These are phyloP conservation scores for Glyptemys insculpta DNA, from an alignment of 2,797 vertebrate species.

Conservation along the genomic window DNA sequence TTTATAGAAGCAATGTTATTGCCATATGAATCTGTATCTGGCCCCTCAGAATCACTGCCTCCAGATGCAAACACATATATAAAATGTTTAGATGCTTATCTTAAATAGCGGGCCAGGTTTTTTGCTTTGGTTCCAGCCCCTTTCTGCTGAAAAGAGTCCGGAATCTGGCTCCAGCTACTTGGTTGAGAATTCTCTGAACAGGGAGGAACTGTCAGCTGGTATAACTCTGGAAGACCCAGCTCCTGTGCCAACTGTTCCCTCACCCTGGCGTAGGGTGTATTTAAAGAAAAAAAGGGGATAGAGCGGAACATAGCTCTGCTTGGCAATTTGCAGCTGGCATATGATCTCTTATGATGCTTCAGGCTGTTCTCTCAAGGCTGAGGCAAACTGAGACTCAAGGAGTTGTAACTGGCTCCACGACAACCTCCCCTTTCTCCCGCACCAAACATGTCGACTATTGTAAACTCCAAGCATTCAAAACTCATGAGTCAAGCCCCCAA, in stretches of 20 bases:
- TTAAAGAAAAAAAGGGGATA: neutral
- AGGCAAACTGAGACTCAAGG: neutral
- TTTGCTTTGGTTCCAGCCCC: neutral
- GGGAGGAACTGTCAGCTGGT: neutral
- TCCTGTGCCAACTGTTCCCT: neutral
- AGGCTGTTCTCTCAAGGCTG: neutral
- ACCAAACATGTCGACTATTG: neutral
- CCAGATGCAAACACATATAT: neutral
- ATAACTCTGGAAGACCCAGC: neutral
- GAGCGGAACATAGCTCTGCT: neutral
- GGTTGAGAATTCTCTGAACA: neutral
- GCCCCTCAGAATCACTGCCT: neutral
- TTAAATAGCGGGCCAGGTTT: neutral
- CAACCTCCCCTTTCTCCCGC: neutral
- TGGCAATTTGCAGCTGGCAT: neutral
- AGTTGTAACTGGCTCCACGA: neutral
- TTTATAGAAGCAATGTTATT: neutral
- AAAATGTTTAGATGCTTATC: neutral
- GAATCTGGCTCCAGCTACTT: neutral
- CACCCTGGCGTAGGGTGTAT: fast-evolving
- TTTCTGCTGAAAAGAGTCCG: neutral
- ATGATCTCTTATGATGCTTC: neutral
- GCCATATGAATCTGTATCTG: neutral
- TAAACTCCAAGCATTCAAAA: neutral
- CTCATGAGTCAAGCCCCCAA: neutral